Percentiles rank a stretch among this genome's conserved stretches.
Evolutionary conservation across 1,140 invertebrate genomes (phyloP).

Genomic region (Dufourea novaeangliae): DNA sequence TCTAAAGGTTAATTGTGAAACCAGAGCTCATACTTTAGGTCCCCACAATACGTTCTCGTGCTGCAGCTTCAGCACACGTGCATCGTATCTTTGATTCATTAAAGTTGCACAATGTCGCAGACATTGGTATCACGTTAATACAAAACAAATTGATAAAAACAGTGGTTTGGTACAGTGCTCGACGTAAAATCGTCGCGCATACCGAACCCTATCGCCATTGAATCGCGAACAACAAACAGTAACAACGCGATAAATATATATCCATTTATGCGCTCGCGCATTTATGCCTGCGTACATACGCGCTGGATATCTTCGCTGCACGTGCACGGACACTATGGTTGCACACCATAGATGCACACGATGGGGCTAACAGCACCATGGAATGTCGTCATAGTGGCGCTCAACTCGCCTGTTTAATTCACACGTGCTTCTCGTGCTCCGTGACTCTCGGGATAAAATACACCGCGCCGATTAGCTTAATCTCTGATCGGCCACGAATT

Average conservation of each 20-base stretch:
- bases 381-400: slow-evolving; percentile 82
- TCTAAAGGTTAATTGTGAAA: too few species aligned
- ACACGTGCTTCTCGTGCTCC: slow-evolving; percentile 66
- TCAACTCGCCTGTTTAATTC: slow-evolving; percentile 80
- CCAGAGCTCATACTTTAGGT: too few species aligned
- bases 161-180: too few species aligned
- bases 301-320: slow-evolving; percentile 59
- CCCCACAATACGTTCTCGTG: too few species aligned
- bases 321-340: slow-evolving; percentile 63
- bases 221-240: background rate
- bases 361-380: slow-evolving; percentile 75
- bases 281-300: slow-evolving; percentile 37
- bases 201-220: too few species aligned
- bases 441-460: background rate
- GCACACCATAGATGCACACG: slow-evolving; percentile 65
- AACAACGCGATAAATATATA: slow-evolving; percentile 21
- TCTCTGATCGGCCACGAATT: background rate
- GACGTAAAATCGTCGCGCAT: too few species aligned
- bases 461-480: slow-evolving; percentile 15
- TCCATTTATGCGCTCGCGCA: slow-evolving; percentile 57
- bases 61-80: too few species aligned
- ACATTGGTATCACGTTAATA: too few species aligned
- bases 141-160: too few species aligned
- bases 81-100: too few species aligned
- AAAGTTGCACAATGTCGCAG: too few species aligned